Base-by-base conservation (phyloP, 2,797 vertebrate genomes). In the Myotis myotis region DNA sequence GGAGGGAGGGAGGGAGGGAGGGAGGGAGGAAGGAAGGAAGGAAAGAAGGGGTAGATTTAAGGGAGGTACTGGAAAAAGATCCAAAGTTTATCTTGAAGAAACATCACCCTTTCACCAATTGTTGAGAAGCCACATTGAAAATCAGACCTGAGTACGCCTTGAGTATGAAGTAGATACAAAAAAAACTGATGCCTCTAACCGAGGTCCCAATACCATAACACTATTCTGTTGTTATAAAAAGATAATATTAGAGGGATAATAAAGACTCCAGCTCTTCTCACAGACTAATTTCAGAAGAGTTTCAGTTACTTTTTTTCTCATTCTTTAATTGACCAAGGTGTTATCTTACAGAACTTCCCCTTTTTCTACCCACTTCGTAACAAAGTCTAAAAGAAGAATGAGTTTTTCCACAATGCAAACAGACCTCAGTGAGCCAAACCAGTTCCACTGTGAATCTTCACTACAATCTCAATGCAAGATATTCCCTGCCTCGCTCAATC, bases 321-420 rank as follows among this genome's bases (percentile, higher is more conserved):
- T 82, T 38, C 64, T 81, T 57, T 60, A 87, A 81, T 68, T 90
- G 89, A 3, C 28, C 57, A 71, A 38, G 25, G 15, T 78, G 3
- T 81, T 81, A 22, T 23, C 12, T 78, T 53, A 55, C 1, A 12
- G 81, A 53, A 88, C 76, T 86, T 93, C 10, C 12, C 33, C 15
- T 90, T 93, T 87, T 41, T 94, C 38, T 80, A 4, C 93, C 53
- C 9, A 11, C 12, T 89, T 94, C 2, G 25, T 83, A 68, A 87
- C 81, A 68, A 71, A 5, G 3, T 53, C 38, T 83, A 20, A 92
- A 75, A 87, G 44, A 93, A 85, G 41, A 33, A 8, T 79, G 36
- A 44, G 33, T 91, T 96, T 17, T 91, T 57, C 16, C 57, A 80
- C 82, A 82, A 60, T 53, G 36, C 47, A 47, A 10, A 19, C 16